phyloP scores from a whole-genome alignment of 1,140 invertebrate genomes.

The Monomorium pharaonis region DNA sequence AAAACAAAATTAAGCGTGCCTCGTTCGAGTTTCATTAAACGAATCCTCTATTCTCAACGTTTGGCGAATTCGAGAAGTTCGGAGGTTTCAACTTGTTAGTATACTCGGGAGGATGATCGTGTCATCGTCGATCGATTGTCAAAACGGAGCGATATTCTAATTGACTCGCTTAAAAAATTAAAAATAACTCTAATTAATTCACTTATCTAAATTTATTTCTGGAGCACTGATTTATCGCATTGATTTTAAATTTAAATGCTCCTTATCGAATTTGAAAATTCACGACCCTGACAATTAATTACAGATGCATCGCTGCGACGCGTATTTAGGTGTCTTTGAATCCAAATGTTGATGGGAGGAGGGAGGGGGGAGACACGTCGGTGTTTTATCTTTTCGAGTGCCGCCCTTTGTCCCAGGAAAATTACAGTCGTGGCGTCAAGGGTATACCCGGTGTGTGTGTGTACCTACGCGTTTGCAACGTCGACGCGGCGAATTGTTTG shows the following conservation, averaged over 20 bases:
- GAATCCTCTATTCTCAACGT: background rate
- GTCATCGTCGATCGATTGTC: background rate
- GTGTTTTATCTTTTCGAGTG: slow-evolving; percentile 12
- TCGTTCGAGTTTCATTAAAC: background rate
- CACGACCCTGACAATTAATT: slow-evolving; percentile 10
- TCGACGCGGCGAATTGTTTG: slow-evolving; percentile 19
- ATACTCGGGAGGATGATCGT: background rate
- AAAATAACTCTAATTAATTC: background rate
- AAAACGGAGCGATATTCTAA: background rate
- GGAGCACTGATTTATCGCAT: background rate
- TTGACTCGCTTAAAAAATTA: background rate
- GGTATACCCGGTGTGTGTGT: slow-evolving; percentile 24
- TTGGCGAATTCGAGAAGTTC: background rate
- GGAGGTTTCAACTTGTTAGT: background rate
- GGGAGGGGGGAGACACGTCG: background rate
- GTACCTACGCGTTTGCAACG: slow-evolving; percentile 44
- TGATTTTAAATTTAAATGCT: background rate
- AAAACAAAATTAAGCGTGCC: too few relatives aligned
- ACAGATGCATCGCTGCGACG: background rate
- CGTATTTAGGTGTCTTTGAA: background rate
- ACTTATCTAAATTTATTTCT: background rate
- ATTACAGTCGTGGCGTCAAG: slow-evolving; percentile 50
- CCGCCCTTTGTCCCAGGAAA: slow-evolving; percentile 49
- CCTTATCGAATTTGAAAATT: background rate
- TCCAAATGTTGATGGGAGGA: background rate